Base-by-base conservation (phyloP, 2,113 vertebrate species). In the Centropus bengalensis region DNA sequence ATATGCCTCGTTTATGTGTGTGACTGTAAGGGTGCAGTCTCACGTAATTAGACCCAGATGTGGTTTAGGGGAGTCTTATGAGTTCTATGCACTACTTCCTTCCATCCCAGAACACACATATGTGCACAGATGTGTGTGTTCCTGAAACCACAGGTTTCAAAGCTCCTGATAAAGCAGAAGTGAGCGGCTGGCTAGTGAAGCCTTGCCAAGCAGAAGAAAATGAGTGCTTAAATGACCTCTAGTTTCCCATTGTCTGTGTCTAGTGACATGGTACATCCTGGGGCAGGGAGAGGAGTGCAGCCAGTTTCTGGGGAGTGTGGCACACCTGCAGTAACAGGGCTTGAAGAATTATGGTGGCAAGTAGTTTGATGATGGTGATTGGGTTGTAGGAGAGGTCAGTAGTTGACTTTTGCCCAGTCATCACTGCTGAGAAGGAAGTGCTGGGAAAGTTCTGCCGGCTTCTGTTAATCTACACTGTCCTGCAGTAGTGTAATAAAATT, bases 231-330 rank as follows among this genome's bases (percentile, higher is more conserved):
- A 74, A 69, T 92, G 82, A 93, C 64, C 88, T 96, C 42, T 56
- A 52, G 68, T 70, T 93, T 86, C 73, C 76, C 49, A 93, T 83
- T 95, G 92, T 94, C 69, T 12, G 0, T 88, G 73, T 59, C 76
- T 84, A 88, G 32, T 92, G 90, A 94, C 86, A 63, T 94, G 87
- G 47, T 74, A 83, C 79, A 8, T 80, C 42, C 60, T 63, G 68
- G 82, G 36, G 38, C 80, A 83, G 63, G 71, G 45, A 80, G 51
- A 45, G 2, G 8, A 82, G 26, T 0, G 1, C 32, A 42, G 59
- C 58, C 2, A 1, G 49, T 58, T 89, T 94, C 82, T 94, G 67
- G 27, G 44, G 58, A 45, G 54, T 12, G 28, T 59, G 70, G 9
- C 74, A 69, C 1, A 1, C n/a, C 67, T 80, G 21, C 38, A 12